Evolutionary conservation across 2,888 invertebrate species (phyloP), one percentile per base, ranked within the genome.

Genomic region (Parochlus steinenii): DNA sequence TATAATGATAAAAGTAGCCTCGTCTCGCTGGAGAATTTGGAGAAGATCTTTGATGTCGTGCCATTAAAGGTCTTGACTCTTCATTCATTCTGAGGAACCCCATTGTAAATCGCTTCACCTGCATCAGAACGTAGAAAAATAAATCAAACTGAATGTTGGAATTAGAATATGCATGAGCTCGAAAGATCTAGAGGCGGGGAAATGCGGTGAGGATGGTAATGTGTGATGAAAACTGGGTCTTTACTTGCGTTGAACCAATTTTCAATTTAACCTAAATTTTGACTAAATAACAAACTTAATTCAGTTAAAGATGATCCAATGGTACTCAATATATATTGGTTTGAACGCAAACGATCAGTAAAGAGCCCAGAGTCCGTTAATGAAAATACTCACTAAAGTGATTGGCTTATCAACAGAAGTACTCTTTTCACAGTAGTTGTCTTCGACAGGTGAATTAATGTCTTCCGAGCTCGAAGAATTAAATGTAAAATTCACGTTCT

Each of bases 1-100:
- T 36, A 19, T 36, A 36, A 10, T 36, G 36, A 36, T 36, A 36
- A 36, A 36, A 36, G 12, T 36, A 36, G 17, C 30, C 30, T 30
- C 23, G 14, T 17, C 30, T 12, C 26, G 36, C 29, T 8, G 36
- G 36, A 7, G 36, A 36, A 18, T 30, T 36, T 23, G 36, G 36
- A 11, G 36, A 36, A 8, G 36, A 36, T 12, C 30, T n/a, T 28
- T 28, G 10, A 7, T 16, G 8, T 6, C 8, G 15, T 17, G 17
- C 19, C 29, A 29, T 30, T 36, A 36, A 19, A 6, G 36, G 36
- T 30, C 36, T 29, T 30, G 30, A 30, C 28, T 36, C 36, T 20
- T 36, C 36, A 15, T 36, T 36, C 8, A 36, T 36, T 12, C 30
- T 29, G 17, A 36, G 19, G 24, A 36, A 36, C 24, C 36, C 36